Base-by-base conservation (phyloP, 2,113 vertebrate species). In the Nycticorax nycticorax region DNA sequence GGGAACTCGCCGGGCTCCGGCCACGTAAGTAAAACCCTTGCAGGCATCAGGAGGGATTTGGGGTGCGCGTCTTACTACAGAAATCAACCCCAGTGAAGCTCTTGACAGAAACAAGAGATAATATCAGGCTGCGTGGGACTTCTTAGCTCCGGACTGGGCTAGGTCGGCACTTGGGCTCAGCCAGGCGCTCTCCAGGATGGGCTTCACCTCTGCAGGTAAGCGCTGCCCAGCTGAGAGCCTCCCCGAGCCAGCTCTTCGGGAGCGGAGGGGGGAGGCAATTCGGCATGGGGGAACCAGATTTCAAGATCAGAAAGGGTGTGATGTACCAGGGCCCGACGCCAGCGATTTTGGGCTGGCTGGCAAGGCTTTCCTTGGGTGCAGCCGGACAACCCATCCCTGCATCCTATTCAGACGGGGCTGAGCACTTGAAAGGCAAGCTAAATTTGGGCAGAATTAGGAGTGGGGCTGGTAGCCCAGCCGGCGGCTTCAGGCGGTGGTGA, bases 401-500 rank as follows among this genome's bases (percentile, higher is more conserved):
- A 2, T 14, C n/a, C 75, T 41, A 1, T 5, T 39, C 12, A 21
- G 39, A 17, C 0, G 0, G 50, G 17, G 22, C 67, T 48, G 57
- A 69, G 35, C 16, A 6, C 37, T 50, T 16, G 7, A 13, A 52
- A 63, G 75, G 12, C 0, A 3, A 64, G 48, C 8, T 41, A 16
- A 53, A 50, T 35, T 63, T 27, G 15, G 53, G 53, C 47, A 79
- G 48, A 22, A 68, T 52, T 19, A 45, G 53, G 76, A 57, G 27
- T 2, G 4, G 62, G 5, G 2, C 56, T 72, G 47, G 26, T 55
- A 28, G 12, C 52, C 47, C 14, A 20, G 41, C 21, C 0, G 2
- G 43, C 0, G 2, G 37, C 21, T 41, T 73, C 15, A 13, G 12
- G 6, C 0, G 0, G 6, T 13, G 30, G 24, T 13, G 28, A 37